Base-by-base conservation (phyloP, 2,797 vertebrate species). In the Takifugu rubripes region DNA sequence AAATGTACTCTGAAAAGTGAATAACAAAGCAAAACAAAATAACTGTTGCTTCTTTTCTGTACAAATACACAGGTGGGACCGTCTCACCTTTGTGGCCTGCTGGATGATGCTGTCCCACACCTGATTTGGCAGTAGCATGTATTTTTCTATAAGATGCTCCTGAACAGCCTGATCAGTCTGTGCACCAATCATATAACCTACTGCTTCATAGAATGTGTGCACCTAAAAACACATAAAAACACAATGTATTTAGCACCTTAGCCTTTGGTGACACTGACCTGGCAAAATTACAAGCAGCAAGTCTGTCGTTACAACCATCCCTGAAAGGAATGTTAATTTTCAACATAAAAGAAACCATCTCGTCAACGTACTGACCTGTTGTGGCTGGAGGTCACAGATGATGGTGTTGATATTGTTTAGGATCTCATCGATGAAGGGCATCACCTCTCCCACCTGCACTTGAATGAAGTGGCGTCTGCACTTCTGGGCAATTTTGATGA, bases 41-140 rank as follows among this genome's bases (percentile, higher is more conserved):
- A 33, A 33, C 3, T 14, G 2, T 40, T 14, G 12, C 11, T 3
- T 33, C 3, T 33, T 33, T 33, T 33, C 11, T 11, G 31, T 33
- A 9, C 31, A 33, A 33, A 33, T 33, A 17, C 44, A 21, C 16
- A 46, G 25, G 3, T 43, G 36, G 24, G 11, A 3, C 2, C 10
- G 5, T 58, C 89, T 91, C 81, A 98, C 97, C 92, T 99, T 99
- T 58, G 97, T 99, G 77, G 97, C 97, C 87, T 99, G 97, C 66
- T 99, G 97, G 77, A 99, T 99, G 85, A 99, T 99, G 88, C 96
- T 99, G 88, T 99, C 97, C 97, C 97, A 99, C 74, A 99, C 97
- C 78, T 99, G 96, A 84, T 99, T 99, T 54, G 97, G 97, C 12
- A 99, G 92, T 64, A 98, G 82, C 97, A 99, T 99, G 57, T 99